Base-by-base conservation (phyloP, 2,113 vertebrate species). In the Eurystomus gularis region DNA sequence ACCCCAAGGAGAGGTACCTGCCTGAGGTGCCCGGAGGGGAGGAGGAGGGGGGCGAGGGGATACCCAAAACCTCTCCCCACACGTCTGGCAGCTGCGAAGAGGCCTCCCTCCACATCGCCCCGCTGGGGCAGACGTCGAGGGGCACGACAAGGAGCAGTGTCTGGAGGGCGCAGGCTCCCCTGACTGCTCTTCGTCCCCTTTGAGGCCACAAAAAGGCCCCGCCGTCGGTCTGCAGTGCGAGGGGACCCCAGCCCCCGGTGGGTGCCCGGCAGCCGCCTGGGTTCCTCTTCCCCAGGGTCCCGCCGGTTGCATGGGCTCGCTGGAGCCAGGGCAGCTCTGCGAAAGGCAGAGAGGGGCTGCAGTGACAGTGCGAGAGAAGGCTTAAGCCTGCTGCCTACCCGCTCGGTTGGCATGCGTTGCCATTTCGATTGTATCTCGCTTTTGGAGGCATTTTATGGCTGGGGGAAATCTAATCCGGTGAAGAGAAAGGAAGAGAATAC, bases 401-500 rank as follows among this genome's bases (percentile, higher is more conserved):
- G 2, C 46, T 51, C 66, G 12, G 57, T 26, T 86, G 92, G 94
- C 90, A 48, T 80, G 82, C 51, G 6, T 35, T 83, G 90, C 94
- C 88, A 54, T 95, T 95, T 82, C 65, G 92, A 96, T 92, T 52
- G 57, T 92, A 96, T 96, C 94, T 92, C 48, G 28, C 65, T 72
- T 91, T 91, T 83, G 94, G 91, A 95, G 81, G 90, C 61, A 42
- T 95, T 96, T 96, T 94, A 91, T 82, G 83, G 73, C 65, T 37
- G 49, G 65, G 54, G 73, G 86, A 93, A 94, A 96, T 76, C 61
- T 89, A 96, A 97, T 96, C 94, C 83, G 5, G 83, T 95, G 95
- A 82, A 96, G 80, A 96, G 86, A 97, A 95, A 97, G 92, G 88
- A 82, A 93, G 96, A 90, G 80, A 95, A 96, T 95, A 95, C 94